Base-by-base conservation (phyloP, 2,888 invertebrate species). In the Andrena chrysosceles region DNA sequence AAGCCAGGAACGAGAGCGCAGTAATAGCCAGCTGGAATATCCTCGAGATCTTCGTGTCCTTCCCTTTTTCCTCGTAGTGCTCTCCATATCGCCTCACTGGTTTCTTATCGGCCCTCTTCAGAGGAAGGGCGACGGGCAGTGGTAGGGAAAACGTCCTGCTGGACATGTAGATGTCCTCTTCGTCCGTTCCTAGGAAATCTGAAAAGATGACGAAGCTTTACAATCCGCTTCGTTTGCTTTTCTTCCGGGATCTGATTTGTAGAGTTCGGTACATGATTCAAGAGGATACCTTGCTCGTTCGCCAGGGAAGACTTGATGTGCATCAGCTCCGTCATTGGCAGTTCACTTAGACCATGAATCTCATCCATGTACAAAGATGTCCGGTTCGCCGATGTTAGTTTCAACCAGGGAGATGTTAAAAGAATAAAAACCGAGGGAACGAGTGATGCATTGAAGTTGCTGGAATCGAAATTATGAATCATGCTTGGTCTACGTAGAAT, bases 1-100 rank as follows among this genome's bases (percentile, higher is more conserved):
- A 98, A 0, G 98, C 98, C 7, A 98, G 94, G 94, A 98, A 98
- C 0, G 98, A 96, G 71, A 98, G 93, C 0, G 97, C 96, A 0
- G 97, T 97, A 10, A 98, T 95, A 0, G 97, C 96, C 86, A 97
- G 95, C 83, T 97, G 96, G 90, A 98, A 97, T 69, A 97, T 95
- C 63, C 96, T 96, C 85, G 96, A 96, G 67, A 97, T 94, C 92
- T 96, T 96, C 3, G 95, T 95, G 33, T 95, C 95, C 81, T 95
- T 95, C 60, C 95, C 90, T 0, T 95, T 88, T 1, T 93, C 94
- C 6, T 95, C 95, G 91, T 95, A 95, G 72, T 95, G 94, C 63
- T 95, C 95, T 81, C 90, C 91, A 74, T 92, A 87, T 69, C 93
- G 81, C 69, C 90, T 87, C 2, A 87, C 86, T 3, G 90, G 89